Evolutionary conservation across 2,888 invertebrate species (phyloP).

Genomic region (Tetramorium bicarinatum): DNA sequence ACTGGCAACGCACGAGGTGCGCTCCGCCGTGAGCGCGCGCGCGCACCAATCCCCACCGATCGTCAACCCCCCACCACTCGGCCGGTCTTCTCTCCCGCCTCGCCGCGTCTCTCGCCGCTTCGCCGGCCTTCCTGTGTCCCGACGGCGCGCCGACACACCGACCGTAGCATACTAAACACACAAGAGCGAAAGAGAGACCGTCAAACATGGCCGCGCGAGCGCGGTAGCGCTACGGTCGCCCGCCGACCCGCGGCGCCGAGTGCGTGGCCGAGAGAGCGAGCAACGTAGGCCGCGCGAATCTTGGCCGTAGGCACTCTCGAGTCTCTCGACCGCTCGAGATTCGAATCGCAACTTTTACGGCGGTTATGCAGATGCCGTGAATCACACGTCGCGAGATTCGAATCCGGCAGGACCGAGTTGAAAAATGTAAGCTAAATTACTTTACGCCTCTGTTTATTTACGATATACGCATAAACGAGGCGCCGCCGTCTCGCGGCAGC

Average conservation of each 20-base stretch:
- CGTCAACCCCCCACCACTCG: constrained; percentile 65
- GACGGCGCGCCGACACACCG: constrained; percentile 80
- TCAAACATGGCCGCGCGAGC: constrained; percentile 80
- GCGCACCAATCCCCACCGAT: constrained; percentile 71
- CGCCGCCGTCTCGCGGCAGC: too few relatives aligned
- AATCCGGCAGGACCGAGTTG: too few relatives aligned
- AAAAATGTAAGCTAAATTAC: too few relatives aligned
- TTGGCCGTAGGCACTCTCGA: background rate
- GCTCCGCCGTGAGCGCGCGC: constrained; percentile 76
- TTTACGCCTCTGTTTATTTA: too few relatives aligned
- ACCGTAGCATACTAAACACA: constrained; percentile 82
- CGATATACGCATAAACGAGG: too few relatives aligned
- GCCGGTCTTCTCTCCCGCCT: constrained; percentile 73
- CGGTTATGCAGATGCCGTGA: too few relatives aligned
- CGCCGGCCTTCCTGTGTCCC: constrained; percentile 60
- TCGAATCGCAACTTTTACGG: too few relatives aligned
- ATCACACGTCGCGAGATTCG: too few relatives aligned
- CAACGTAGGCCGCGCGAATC: background rate
- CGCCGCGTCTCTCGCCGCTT: constrained; percentile 62
- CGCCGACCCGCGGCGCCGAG: constrained; percentile 1
- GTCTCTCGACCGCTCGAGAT: too few relatives aligned
- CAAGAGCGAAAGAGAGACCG: constrained; percentile 71
- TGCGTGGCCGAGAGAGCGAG: too few relatives aligned
- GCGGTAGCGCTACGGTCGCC: constrained; percentile 65
- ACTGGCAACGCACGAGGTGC: constrained; percentile 79